A percentile compares a stretch with the other conserved stretches of the same genome.
phyloP scores from a whole-genome alignment of 2,113 vertebrate species.

The Promerops cafer region DNA sequence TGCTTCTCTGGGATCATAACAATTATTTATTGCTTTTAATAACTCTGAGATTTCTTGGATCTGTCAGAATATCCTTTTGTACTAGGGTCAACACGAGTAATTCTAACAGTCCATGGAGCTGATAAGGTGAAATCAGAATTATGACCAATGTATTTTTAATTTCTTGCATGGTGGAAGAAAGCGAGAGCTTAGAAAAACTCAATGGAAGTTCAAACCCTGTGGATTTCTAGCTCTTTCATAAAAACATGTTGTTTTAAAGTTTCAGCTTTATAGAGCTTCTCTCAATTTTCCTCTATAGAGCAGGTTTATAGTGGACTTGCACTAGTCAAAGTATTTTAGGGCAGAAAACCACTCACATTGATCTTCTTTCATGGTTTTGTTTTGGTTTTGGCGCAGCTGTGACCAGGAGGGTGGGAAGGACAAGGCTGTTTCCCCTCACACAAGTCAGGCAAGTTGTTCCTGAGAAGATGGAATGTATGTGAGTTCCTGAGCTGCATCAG shows the following conservation, averaged over 20 bases:
- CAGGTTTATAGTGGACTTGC: not conserved
- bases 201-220: not conserved
- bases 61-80: slow-evolving; percentile 12
- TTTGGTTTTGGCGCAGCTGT: not conserved
- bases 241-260: not conserved
- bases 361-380: not conserved
- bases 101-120: not conserved
- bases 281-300: not conserved
- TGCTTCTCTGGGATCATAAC: slow-evolving; percentile 47
- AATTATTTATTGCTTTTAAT: slow-evolving; percentile 83
- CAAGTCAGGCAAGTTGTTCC: accelerated
- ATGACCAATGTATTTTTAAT: not conserved
- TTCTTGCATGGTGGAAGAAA: not conserved
- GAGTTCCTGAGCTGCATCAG: no score
- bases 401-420: not conserved
- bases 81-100: not conserved
- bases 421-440: not conserved
- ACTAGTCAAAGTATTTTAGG: not conserved
- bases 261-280: not conserved
- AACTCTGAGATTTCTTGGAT: slow-evolving; percentile 59
- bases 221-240: not conserved
- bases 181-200: not conserved
- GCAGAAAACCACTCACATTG: not conserved
- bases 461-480: not conserved
- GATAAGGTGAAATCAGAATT: slow-evolving; percentile 8